Conservation (phyloP, 2,888 invertebrate genomes). For the Pheosia tremula region DNA sequence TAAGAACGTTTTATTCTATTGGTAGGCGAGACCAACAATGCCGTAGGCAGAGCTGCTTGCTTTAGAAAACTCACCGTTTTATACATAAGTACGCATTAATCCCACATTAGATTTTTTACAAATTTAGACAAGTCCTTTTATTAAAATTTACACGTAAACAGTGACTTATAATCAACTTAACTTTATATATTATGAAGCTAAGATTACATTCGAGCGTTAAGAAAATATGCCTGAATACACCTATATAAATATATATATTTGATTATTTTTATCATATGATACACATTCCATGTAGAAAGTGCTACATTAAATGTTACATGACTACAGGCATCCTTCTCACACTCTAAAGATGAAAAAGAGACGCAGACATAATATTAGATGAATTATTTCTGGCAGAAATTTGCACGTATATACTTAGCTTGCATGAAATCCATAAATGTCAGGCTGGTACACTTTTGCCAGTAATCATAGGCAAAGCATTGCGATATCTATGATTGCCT, state of each 20-base stretch:
- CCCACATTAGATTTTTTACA: too few species aligned
- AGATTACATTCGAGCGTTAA: slow-evolving; percentile 47
- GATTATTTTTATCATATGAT: slow-evolving; percentile 33
- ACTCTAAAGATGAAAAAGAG: not conserved
- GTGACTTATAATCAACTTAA: slow-evolving; percentile 8
- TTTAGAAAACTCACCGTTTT: too few species aligned
- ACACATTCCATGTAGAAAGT: slow-evolving; percentile 36
- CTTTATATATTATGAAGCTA: slow-evolving; percentile 30
- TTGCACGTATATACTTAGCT: too few species aligned
- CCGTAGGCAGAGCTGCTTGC: too few species aligned
- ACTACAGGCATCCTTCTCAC: not conserved
- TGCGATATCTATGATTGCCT: too few species aligned
- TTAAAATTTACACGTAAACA: slow-evolving; percentile 1
- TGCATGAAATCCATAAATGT: too few species aligned
- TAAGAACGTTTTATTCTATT: slow-evolving; percentile 10
- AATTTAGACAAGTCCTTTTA: not conserved
- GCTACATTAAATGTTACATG: slow-evolving; percentile 9
- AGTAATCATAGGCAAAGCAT: too few species aligned
- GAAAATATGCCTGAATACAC: slow-evolving; percentile 48
- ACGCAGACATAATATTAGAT: not conserved
- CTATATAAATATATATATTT: slow-evolving; percentile 15
- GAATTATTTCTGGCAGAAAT: not conserved
- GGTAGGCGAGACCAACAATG: slow-evolving; percentile 12
- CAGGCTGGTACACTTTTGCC: too few species aligned
- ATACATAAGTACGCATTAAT: too few species aligned